A percentile compares a stretch with the other conserved stretches of the same genome.
Conservation (phyloP, 2,113 vertebrate genomes). For the Piprites chloris region DNA sequence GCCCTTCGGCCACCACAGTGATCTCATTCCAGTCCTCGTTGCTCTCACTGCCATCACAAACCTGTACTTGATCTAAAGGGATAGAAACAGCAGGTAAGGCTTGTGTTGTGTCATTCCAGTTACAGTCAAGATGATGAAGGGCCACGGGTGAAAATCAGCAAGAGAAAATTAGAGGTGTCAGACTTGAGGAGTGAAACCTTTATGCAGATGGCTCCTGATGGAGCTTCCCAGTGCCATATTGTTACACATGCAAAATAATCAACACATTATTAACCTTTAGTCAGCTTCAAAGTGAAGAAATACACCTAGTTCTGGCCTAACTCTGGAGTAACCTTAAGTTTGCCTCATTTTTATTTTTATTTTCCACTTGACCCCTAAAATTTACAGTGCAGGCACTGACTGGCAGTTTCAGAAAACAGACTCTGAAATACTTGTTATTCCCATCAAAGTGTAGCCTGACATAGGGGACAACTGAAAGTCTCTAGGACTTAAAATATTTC, state of each 20-base stretch:
- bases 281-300: not conserved
- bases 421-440: not conserved
- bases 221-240: not conserved
- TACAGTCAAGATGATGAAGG: not conserved
- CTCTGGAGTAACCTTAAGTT: not conserved
- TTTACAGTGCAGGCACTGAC: not conserved
- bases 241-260: not conserved
- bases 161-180: not conserved
- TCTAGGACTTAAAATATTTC: not conserved
- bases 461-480: not conserved
- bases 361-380: not conserved
- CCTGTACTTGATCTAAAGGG: not conserved
- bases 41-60: not conserved
- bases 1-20: not conserved
- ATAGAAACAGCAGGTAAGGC: not conserved
- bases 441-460: not conserved
- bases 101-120: not conserved
- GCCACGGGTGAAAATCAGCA: not conserved
- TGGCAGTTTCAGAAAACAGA: not conserved
- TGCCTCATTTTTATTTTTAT: not conserved
- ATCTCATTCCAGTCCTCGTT: not conserved
- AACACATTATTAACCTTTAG: not conserved
- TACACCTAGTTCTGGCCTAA: not conserved
- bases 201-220: not conserved
- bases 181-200: not conserved